A percentile compares a stretch with the other conserved stretches of the same genome.
Evolutionary conservation across 2,888 invertebrate species (phyloP).

Genomic region (Gnatocerus cornutus): DNA sequence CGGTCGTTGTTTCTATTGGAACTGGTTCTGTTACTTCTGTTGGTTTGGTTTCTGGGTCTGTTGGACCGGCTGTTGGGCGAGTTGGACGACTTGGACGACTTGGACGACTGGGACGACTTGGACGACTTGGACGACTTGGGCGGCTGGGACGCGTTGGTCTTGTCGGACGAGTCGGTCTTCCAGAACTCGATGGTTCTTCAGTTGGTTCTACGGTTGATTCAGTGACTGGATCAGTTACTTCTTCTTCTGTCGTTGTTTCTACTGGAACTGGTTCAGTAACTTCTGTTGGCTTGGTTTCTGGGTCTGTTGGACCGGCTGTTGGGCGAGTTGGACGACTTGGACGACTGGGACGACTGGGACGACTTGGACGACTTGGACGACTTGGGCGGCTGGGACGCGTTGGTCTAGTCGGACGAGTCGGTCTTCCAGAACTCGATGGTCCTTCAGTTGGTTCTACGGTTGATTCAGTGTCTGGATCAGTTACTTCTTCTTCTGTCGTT

Average conservation of each 20-base stretch:
- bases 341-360: too few relatives aligned
- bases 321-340: too few relatives aligned
- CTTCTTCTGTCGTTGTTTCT: too few relatives aligned
- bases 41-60: not conserved
- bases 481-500: too few relatives aligned
- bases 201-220: too few relatives aligned
- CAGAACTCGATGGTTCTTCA: too few relatives aligned
- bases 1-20: not conserved
- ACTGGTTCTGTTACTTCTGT: slow-evolving; percentile 4
- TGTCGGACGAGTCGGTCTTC: slow-evolving; percentile 6
- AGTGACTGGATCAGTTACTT: too few relatives aligned
- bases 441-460: slow-evolving; percentile 41
- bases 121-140: slow-evolving; percentile 14
- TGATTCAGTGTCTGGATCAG: too few relatives aligned
- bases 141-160: slow-evolving; percentile 5
- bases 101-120: slow-evolving; percentile 9
- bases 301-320: too few relatives aligned
- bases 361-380: slow-evolving; percentile 21
- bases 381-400: slow-evolving; percentile 1
- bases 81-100: not conserved
- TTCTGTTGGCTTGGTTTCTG: too few relatives aligned
- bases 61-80: not conserved
- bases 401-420: slow-evolving; percentile 13
- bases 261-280: too few relatives aligned
- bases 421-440: not conserved